Percentiles rank a stretch among this genome's conserved stretches.
phyloP scores from a whole-genome alignment of 2,888 invertebrate species.

The Habrosyne pyritoides region DNA sequence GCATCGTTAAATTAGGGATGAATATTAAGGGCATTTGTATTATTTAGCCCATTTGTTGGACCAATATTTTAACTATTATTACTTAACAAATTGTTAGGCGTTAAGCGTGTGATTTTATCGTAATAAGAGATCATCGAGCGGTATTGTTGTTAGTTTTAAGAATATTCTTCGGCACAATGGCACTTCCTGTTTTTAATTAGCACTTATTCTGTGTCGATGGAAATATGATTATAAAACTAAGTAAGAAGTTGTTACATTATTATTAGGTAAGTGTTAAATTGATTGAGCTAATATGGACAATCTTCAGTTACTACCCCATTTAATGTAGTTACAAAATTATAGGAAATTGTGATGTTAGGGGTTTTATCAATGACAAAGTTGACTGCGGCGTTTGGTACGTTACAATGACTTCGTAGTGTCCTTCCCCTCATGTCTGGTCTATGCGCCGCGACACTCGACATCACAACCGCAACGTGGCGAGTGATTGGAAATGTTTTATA shows the following conservation, averaged over 20 bases:
- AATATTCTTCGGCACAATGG: conserved; percentile 82
- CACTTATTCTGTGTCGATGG: conserved; percentile 84
- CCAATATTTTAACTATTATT: conserved; percentile 84
- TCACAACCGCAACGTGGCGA: conserved; percentile 60
- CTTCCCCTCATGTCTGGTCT: conserved; percentile 30
- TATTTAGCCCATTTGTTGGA: conserved; percentile 85
- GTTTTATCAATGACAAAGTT: conserved; percentile 84
- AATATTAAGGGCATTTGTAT: conserved; percentile 84
- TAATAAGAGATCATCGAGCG: conserved; percentile 82
- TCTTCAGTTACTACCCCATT: conserved; percentile 82
- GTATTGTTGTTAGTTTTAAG: conserved; percentile 83
- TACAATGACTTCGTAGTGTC: conserved; percentile 53
- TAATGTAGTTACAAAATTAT: conserved; percentile 78
- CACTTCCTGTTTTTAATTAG: conserved; percentile 84
- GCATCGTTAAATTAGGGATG: conserved; percentile 83
- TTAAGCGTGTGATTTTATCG: conserved; percentile 84
- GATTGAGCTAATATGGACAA: conserved; percentile 82
- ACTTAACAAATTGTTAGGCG: conserved; percentile 83
- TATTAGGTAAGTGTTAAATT: conserved; percentile 84
- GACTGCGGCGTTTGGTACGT: conserved; percentile 73
- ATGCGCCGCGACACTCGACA: conserved; percentile 46
- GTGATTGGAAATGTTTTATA: conserved; percentile 68
- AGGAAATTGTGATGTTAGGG: conserved; percentile 81
- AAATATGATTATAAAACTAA: conserved; percentile 80
- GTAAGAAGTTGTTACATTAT: conserved; percentile 83